Percentiles rank a stretch among this genome's conserved stretches.
phyloP scores from a whole-genome alignment of 1,140 invertebrate species.

The Dinoponera quadriceps region DNA sequence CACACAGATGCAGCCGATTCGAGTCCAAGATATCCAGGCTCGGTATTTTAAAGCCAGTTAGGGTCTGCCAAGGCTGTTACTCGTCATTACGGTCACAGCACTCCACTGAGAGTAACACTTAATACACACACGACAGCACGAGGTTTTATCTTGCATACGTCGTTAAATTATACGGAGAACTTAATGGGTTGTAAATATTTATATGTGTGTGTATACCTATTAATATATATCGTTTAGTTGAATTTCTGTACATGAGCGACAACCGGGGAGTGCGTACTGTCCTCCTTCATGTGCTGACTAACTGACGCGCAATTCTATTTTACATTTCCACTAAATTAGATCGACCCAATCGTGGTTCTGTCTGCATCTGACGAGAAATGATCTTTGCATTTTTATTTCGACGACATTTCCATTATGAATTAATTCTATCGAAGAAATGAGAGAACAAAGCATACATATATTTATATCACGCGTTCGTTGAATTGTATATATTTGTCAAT shows the following conservation, averaged over 20 bases:
- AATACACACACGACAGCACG: slow-evolving; percentile 61
- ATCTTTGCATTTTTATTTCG: slow-evolving; percentile 59
- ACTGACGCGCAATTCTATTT: slow-evolving; percentile 12
- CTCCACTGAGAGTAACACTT: slow-evolving; percentile 81
- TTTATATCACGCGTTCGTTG: slow-evolving; percentile 4
- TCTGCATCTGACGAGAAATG: slow-evolving; percentile 22
- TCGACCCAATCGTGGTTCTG: background rate
- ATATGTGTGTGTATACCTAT: slow-evolving; percentile 24
- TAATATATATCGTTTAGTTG: slow-evolving; percentile 31
- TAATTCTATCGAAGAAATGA: background rate
- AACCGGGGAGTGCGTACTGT: background rate
- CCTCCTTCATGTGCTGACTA: background rate
- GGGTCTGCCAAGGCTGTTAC: slow-evolving; percentile 96
- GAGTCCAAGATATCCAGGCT: slow-evolving; percentile 97
- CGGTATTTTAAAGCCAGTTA: slow-evolving; percentile 95
- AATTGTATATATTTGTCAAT: slow-evolving; percentile 47
- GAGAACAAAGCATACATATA: slow-evolving; percentile 21
- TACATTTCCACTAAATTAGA: slow-evolving; percentile 29
- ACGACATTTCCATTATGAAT: slow-evolving; percentile 34
- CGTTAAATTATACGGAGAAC: slow-evolving; percentile 40
- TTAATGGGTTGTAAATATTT: slow-evolving; percentile 69
- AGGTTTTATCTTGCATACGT: slow-evolving; percentile 48
- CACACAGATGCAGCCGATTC: slow-evolving; percentile 93
- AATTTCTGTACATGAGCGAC: slow-evolving; percentile 39
- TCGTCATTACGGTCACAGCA: slow-evolving; percentile 83